phyloP scores from a whole-genome alignment of 2,797 vertebrate genomes.

The Alauda arvensis region DNA sequence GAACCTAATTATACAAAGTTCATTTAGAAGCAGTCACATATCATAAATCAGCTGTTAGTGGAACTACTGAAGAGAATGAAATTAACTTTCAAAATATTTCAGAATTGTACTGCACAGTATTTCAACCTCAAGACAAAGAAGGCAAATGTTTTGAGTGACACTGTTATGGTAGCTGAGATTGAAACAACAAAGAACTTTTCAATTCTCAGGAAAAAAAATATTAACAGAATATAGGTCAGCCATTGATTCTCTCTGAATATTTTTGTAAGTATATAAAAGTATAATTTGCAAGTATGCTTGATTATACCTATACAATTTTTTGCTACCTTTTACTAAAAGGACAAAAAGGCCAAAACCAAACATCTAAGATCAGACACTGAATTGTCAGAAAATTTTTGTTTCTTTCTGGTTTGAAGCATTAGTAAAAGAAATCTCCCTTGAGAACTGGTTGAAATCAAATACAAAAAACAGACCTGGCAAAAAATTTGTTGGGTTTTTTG shows the following conservation, averaged over 20 bases:
- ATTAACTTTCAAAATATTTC: slow-evolving; percentile 29
- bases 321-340: not conserved
- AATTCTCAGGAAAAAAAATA: not conserved
- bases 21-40: slow-evolving; percentile 40
- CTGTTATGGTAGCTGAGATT: not conserved
- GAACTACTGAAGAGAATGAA: slow-evolving; percentile 25
- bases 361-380: not conserved
- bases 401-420: not conserved
- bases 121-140: not conserved
- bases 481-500: fast-evolving
- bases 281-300: not conserved
- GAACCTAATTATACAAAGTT: slow-evolving; percentile 55
- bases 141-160: not conserved
- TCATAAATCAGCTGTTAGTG: slow-evolving; percentile 43
- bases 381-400: not conserved
- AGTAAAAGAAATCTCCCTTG: not conserved
- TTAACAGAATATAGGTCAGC: not conserved
- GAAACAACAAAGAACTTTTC: not conserved
- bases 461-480: not conserved
- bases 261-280: not conserved
- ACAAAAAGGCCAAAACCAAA: fast-evolving
- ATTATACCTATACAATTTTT: not conserved
- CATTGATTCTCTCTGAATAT: not conserved
- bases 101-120: not conserved
- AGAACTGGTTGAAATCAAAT: not conserved